Evolutionary conservation across 2,797 vertebrate genomes (phyloP), one percentile per base, ranked within the genome.

Genomic region (Cyclopterus lumpus): DNA sequence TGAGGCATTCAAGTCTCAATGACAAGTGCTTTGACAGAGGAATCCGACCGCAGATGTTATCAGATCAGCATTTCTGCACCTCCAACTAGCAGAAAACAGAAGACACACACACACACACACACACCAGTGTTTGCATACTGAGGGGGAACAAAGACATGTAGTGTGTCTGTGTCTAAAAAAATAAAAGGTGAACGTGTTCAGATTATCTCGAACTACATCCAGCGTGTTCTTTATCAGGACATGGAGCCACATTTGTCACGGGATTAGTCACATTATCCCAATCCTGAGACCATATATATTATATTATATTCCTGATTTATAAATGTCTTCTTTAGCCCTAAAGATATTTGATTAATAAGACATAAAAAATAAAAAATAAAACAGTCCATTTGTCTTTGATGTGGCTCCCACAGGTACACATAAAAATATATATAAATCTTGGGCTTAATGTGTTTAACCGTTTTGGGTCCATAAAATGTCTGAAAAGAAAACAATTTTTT

Each of bases 21-120:
- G 89, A 88, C 81, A 28, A 79, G 85, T 10, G 84, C 81, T 81
- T 80, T 64, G 73, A 87, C 88, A 84, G 83, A 89, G 91, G 88
- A 93, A 93, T 90, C 87, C 53, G 66, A 81, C 58, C 55, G 24
- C 73, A 84, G 87, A 91, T 82, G 81, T 76, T 68, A 83, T 92
- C 87, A 82, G 42, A 90, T 89, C 88, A 92, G 88, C 86, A 89
- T 57, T 83, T 91, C 82, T 74, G 67, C 71, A 53, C 71, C 58
- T 77, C 48, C 57, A 44, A 58, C 28, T 18, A 26, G 73, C 75
- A 58, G 64, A 77, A 46, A 32, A 30, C 79, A 79, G 71, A 73
- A 51, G 46, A 70, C 73, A 57, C 44, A 67, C 64, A 71, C 34
- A 57, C 0, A 77, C 46, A 6, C 66, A 1, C 36, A 4, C 36